phyloP scores from a whole-genome alignment of 2,888 invertebrate genomes.

The Aporophyla lueneburgensis region DNA sequence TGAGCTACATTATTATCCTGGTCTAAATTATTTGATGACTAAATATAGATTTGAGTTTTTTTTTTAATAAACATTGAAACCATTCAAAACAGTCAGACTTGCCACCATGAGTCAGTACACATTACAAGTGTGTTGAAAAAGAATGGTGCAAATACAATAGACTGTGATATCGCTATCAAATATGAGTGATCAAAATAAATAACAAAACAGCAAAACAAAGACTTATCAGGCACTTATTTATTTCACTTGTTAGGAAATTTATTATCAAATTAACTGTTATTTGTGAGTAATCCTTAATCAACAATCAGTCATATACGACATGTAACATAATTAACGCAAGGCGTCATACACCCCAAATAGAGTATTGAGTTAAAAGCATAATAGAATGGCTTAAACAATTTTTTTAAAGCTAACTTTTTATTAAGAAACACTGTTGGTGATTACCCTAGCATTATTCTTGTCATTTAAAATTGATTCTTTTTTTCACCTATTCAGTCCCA shows the following conservation, averaged over 20 bases:
- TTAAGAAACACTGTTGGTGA: no score
- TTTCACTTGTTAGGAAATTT: not conserved
- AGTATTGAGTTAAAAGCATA: no score
- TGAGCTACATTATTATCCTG: constrained; percentile 14
- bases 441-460: no score
- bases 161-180: not conserved
- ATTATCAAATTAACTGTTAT: constrained; percentile 12
- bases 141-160: not conserved
- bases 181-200: constrained; percentile 24
- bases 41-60: no score
- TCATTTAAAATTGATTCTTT: no score
- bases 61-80: not conserved
- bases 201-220: constrained; percentile 9
- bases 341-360: no score
- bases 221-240: constrained; percentile 21
- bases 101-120: not conserved
- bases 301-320: not conserved
- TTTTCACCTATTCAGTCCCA: no score
- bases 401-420: no score
- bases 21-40: not conserved
- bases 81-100: not conserved
- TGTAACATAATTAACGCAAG: no score
- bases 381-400: no score
- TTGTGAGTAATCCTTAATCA: not conserved
- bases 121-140: not conserved